Evolutionary conservation across 2,797 vertebrate genomes (phyloP).

Genomic region (Echiichthys vipera): DNA sequence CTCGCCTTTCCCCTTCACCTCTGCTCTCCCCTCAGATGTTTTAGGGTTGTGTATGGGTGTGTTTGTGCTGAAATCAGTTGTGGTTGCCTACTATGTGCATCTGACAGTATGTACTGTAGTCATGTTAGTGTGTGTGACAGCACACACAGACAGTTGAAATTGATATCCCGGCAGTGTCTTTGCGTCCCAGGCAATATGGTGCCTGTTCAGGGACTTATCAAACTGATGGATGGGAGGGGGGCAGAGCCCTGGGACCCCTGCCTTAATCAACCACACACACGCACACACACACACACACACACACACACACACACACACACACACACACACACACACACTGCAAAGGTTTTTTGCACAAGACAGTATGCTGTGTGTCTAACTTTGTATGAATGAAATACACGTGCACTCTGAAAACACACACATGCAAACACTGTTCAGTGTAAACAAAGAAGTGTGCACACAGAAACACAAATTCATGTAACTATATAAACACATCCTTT

Average conservation of each 20-base stretch:
- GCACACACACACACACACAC: conserved; percentile 19
- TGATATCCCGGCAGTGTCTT: conserved; percentile 90
- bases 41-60: conserved; percentile 19
- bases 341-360: conserved; percentile 83
- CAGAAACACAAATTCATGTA: not conserved
- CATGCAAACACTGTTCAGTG: not conserved
- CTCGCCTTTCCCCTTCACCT: conserved; percentile 28
- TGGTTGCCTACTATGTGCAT: conserved; percentile 12
- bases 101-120: conserved; percentile 37
- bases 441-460: not conserved
- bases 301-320: conserved; percentile 41
- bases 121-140: conserved; percentile 39
- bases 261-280: conserved; percentile 90
- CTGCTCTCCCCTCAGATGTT: conserved; percentile 33
- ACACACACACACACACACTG: conserved; percentile 50
- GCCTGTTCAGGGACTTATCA: conserved; percentile 93
- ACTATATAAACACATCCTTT: not conserved
- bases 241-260: conserved; percentile 86
- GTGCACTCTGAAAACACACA: no score
- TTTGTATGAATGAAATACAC: not conserved
- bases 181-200: conserved; percentile 93
- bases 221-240: conserved; percentile 92
- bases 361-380: conserved; percentile 4
- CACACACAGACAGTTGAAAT: conserved; percentile 85
- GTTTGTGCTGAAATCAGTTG: conserved; percentile 22